Evolutionary conservation across 2,113 vertebrate genomes (phyloP).

Genomic region (Pygoscelis antarcticus): DNA sequence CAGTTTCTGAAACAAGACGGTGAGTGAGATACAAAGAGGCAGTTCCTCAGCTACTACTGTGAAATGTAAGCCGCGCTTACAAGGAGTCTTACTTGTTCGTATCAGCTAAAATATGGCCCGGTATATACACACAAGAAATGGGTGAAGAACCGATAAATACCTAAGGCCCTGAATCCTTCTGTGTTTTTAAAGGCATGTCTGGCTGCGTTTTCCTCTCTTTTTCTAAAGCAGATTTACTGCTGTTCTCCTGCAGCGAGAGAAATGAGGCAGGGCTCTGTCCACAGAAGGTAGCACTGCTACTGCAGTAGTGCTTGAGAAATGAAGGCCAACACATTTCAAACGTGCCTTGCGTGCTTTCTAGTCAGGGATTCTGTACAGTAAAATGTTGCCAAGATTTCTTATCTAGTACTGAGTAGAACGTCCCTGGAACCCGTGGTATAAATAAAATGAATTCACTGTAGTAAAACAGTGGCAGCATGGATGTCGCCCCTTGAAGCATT

Average conservation of each 20-base stretch:
- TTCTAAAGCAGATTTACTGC: neutral
- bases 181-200: neutral
- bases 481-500: neutral
- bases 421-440: neutral
- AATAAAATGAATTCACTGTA: neutral
- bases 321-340: neutral
- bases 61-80: accelerated
- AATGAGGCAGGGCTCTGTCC: neutral
- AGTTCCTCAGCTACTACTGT: too few species aligned
- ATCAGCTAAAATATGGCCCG: neutral
- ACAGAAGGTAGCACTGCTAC: neutral
- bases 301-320: neutral
- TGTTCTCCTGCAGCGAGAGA: neutral
- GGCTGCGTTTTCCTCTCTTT: accelerated
- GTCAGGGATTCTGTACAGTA: neutral
- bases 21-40: neutral
- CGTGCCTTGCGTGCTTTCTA: accelerated
- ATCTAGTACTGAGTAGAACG: neutral
- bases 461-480: neutral
- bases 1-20: neutral
- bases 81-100: neutral
- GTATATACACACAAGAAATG: neutral
- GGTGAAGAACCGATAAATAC: neutral
- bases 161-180: neutral
- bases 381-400: neutral